Base-by-base conservation (phyloP, 2,888 invertebrate species). In the Caenorhabditis wallacei region DNA sequence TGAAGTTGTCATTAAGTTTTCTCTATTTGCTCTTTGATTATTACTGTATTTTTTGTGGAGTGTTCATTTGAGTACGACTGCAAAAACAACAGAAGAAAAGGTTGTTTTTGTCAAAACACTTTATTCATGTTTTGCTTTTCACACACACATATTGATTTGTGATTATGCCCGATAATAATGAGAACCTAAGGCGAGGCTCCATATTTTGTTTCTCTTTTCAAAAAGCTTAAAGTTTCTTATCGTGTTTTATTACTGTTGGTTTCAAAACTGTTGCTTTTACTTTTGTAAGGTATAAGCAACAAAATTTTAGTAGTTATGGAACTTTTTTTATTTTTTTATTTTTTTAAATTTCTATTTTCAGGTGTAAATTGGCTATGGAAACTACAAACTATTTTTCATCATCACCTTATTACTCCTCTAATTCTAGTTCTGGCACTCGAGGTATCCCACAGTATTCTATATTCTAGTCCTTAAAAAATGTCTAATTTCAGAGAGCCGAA, bases 401-500 rank as follows among this genome's bases (percentile, higher is more conserved):
- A 5, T 78, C 78, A 22, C 78, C 78, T 2, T 63, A 61, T 8
- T 30, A 5, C 30, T 78, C 78, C 3, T 78, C 78, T 0, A 69
- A 53, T 13, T 78, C 78, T 0, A 69, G 78, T n/a, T 78, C 78
- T 46, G 78, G 18, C 0, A 69, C 78, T 1, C 61, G 63, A 54
- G 78, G 78, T 78, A 43, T n/a, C n/a, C n/a, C n/a, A 18, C 35
- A 3, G n/a, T 13, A 13, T 8, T 10, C 10, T 40, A 10, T 37
- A 20, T 8, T 37, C 18, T 20, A 13, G 3, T 26, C 13, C 1
- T 24, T 8, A 43, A 43, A 7, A 16, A 37, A 16, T 13, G 0
- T 24, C 7, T 24, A 4, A 40, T 57, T 80, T 20, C 59, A 80
- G 80, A 80, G 7, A 80, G 80, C 22, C 59, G 30, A 18, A 80